Evolutionary conservation across 2,113 vertebrate genomes (phyloP), one percentile per base, ranked within the genome.

Genomic region (Heterotis niloticus): DNA sequence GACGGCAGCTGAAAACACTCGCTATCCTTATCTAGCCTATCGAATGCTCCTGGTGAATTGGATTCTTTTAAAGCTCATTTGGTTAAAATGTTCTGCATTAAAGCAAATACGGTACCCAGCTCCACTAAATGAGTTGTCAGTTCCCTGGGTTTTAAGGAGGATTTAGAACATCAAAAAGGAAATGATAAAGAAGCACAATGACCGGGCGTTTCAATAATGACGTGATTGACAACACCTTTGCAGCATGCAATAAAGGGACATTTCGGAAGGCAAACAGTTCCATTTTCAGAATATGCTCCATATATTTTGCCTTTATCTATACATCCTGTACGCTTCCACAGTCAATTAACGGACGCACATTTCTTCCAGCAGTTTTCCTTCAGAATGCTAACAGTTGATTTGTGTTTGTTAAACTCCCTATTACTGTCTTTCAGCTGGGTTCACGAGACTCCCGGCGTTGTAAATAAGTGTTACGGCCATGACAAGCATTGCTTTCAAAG

Each of bases 261-360:
- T 12, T 34, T 44, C 34, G 23, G 44, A 72, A 72, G 69, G 34
- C 34, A 72, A 11, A 51, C 69, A 51, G 54, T 72, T 51, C n/a
- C 69, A 51, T 72, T 72, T 52, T 72, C 69, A 52, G 44, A 72
- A 72, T 34, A 51, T 34, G 44, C 52, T n/a, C 54, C 20, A 72
- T 72, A 51, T 72, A 72, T 72, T 52, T 44, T 44, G 34, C 34
- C 34, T 44, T 44, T 44, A 44, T 44, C 34, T 74, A 54, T 57
- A 59, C 71, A 10, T 74, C 57, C 71, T 57, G 51, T 74, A 57
- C 20, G 56, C 51, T 74, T 74, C 57, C 59, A 24, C 57, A 54
- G 56, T 44, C 24, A 74, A 74, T 74, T 57, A 74, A 74, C 54
- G 57, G n/a, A 74, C 17, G 57, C 71, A 74, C n/a, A 5, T 23